Evolutionary conservation across 2,888 invertebrate genomes (phyloP), one percentile per base, ranked within the genome.

Genomic region (Cynaeus angustus): DNA sequence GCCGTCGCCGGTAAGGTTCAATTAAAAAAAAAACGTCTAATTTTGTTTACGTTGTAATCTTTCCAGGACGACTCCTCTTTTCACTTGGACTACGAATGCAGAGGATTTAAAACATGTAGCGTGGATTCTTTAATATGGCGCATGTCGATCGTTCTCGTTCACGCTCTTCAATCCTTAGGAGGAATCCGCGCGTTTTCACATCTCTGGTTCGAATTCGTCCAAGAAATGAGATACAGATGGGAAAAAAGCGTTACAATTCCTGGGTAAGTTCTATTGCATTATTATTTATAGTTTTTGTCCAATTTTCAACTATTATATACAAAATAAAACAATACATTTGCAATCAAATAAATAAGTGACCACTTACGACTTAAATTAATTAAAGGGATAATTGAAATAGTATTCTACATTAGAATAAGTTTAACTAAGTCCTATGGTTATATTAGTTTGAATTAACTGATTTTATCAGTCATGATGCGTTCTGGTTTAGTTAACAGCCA

Each of bases 171-270:
- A 73, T 92, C 91, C 38, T 90, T 94, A 13, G 95, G 95, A 0
- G 91, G 95, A 3, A 87, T 91, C 0, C 85, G 85, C 50, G 92
- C 93, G 55, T 88, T 97, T 62, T 94, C 95, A 0, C 96, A 98
- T 81, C 83, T 98, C 9, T 99, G 98, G 98, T 94, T 95, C 79
- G 97, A 97, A 83, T 94, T 99, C 81, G 90, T 94, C 0, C 91
- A 96, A 77, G 96, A 97, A 83, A 89, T 99, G 83, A 89, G 97
- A 72, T 94, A 93, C 80, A 88, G 97, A 26, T 97, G 97, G 94
- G 97, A 98, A 79, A 91, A 91, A 78, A 89, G 89, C 59, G 88
- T 92, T 70, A 81, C 87, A 37, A 90, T 97, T 75, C 93, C 94
- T 14, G 96, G 96, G 96, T 96, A 85, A 93, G 94, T 91, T 68